These are phyloP conservation scores for Drosophila nigritarsus DNA, from an alignment of 2,888 invertebrate genomes.

Conservation along the genomic window DNA sequence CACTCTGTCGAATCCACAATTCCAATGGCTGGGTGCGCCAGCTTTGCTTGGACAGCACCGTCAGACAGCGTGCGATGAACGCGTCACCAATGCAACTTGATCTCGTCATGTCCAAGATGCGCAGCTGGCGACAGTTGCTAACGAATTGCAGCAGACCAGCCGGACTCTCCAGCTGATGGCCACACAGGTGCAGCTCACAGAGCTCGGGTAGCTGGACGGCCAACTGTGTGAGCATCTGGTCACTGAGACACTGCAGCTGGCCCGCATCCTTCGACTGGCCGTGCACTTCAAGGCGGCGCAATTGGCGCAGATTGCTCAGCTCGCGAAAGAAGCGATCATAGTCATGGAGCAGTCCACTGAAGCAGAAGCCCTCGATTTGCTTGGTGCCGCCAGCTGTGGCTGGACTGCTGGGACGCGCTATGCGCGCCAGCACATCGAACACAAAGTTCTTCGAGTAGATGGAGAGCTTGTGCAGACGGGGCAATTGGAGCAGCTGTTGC, in stretches of 20 bases:
- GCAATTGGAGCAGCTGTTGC: constrained; percentile 68
- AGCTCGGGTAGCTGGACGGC: constrained; percentile 60
- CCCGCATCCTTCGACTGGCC: constrained; percentile 42
- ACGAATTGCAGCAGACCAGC: constrained; percentile 69
- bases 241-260: constrained; percentile 61
- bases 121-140: constrained; percentile 63
- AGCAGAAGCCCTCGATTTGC: constrained; percentile 73
- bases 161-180: constrained; percentile 73
- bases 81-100: constrained; percentile 60
- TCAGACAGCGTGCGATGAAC: constrained; percentile 60
- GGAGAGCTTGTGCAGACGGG: constrained; percentile 67
- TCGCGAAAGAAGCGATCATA: constrained; percentile 71
- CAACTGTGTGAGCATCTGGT: constrained; percentile 63
- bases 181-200: constrained; percentile 69
- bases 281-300: constrained; percentile 61
- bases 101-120: constrained; percentile 65
- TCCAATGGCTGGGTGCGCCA: constrained; percentile 70
- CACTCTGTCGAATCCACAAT: constrained; percentile 71
- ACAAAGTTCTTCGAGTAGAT: constrained; percentile 79
- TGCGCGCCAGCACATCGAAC: constrained; percentile 74
- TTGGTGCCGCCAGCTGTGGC: constrained; percentile 22
- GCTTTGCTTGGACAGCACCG: constrained; percentile 63
- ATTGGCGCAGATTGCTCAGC: constrained; percentile 57
- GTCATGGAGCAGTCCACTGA: constrained; percentile 71
- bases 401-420: constrained; percentile 55